Evolutionary conservation across 2,888 invertebrate species (phyloP), one percentile per base, ranked within the genome.

Genomic region (Ischnura elegans): DNA sequence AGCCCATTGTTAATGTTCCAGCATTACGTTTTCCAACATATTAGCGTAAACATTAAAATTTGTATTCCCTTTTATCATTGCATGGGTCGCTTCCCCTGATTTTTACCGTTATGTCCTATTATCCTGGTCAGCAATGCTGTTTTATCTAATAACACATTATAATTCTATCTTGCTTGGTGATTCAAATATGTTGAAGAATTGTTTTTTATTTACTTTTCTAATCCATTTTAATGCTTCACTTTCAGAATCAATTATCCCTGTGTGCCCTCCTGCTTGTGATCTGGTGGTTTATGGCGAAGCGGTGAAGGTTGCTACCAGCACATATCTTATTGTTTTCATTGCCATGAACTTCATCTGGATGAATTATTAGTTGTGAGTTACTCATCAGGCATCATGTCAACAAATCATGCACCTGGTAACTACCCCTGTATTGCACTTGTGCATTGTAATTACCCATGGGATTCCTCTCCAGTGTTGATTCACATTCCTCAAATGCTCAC

Each of bases 181-280:
- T n/a, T n/a, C n/a, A n/a, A n/a, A n/a, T n/a, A n/a, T n/a, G n/a
- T n/a, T n/a, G n/a, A n/a, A n/a, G n/a, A n/a, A 47, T 10, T 47
- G 47, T 47, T 47, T 47, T 16, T 47, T 6, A 10, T 47, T 10
- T 76, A 66, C 45, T 93, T 61, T 90, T 45, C 51, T 51, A 8
- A 21, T 94, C 94, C 8, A n/a, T n/a, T n/a, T n/a, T n/a, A n/a
- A n/a, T n/a, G n/a, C n/a, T n/a, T n/a, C n/a, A 51, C 21, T 76
- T 94, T 96, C 97, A 98, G 98, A 99, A 97, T 98, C 98, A 93
- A 98, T 98, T 95, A 98, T 98, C 95, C 98, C 99, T 95, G 98
- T 99, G 95, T 99, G 99, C 95, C 99, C 99, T 95, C 99, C 99
- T 94, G 99, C 99, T 95, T 99, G 99, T 96, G 98, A 97, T 16